Evolutionary conservation across 1,140 invertebrate species (phyloP), one percentile per base, ranked within the genome.

Genomic region (Argopecten irradians): DNA sequence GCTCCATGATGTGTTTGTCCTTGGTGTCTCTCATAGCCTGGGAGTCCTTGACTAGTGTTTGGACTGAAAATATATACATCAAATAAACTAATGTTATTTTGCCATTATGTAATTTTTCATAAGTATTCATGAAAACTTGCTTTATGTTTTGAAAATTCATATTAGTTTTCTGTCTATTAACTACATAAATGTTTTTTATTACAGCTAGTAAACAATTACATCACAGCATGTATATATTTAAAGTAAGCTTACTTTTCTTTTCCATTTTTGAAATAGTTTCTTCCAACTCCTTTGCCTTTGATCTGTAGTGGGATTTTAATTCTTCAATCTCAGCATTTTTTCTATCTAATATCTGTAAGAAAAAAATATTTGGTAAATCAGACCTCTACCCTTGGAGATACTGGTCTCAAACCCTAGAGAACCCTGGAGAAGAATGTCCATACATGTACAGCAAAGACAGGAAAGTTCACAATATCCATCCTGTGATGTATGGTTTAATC

Each of bases 271-370:
- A 84, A n/a, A 94, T 93, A 8, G 89, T 91, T 46, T 95, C 95
- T 87, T 95, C 95, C 86, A 94, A 84, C 41, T 95, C 94, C 88
- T 94, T 94, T 34, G 89, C 90, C 90, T 95, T 95, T n/a, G 87
- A 90, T 88, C 91, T 92, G 85, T 94, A 95, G 71, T 94, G 93
- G 1, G 91, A 88, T 90, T 95, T 95, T 28, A 95, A 87, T 83
- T 95, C 94, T 90, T 95, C 95, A 36, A 95, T 94, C 90, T 95
- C 95, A 19, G 92, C 88, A 92, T 95, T 95, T 90, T 95, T 95
- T 34, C 95, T 90, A 87, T 95, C 95, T 22, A 95, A 87, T 86
- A 95, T 95, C 94, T 95, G 90, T 19, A 91, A 86, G 85, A 28
- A 85, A 41, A 82, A 33, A 34, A 16, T 5, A 85, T 19, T 87